Evolutionary conservation across 1,140 invertebrate species (phyloP).

Genomic region (Mercenaria mercenaria): DNA sequence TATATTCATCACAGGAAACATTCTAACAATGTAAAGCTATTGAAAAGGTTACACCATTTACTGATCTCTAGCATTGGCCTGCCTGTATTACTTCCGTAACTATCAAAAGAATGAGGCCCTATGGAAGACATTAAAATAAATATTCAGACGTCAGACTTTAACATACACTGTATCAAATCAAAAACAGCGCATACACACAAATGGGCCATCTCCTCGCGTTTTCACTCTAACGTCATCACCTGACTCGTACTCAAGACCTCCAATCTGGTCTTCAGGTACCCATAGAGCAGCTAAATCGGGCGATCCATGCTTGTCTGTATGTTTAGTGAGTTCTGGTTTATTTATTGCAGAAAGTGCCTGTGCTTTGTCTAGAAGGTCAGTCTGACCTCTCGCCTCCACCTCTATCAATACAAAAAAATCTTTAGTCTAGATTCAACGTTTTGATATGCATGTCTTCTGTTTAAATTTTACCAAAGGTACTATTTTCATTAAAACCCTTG

Average conservation of each 20-base stretch:
- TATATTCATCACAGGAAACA: no score
- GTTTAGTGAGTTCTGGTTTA: constrained; percentile 61
- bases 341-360: constrained; percentile 66
- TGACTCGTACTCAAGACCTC: constrained; percentile 71
- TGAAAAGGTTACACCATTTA: no score
- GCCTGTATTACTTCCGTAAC: no score
- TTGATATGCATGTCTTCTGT: no score
- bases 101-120: no score
- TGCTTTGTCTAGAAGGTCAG: constrained; percentile 70
- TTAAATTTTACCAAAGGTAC: no score
- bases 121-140: no score
- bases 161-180: no score
- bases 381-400: constrained; percentile 76
- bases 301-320: constrained; percentile 39
- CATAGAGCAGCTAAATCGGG: constrained; percentile 67
- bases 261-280: constrained; percentile 69
- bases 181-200: constrained; percentile 70
- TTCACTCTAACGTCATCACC: constrained; percentile 74
- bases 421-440: background rate
- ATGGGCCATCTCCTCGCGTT: constrained; percentile 78
- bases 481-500: no score
- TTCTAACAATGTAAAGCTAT: no score
- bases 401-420: constrained; percentile 66
- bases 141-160: no score
- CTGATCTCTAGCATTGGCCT: no score